Evolutionary conservation across 2,888 invertebrate species (phyloP).

Genomic region (Acrocyrtus sp.): DNA sequence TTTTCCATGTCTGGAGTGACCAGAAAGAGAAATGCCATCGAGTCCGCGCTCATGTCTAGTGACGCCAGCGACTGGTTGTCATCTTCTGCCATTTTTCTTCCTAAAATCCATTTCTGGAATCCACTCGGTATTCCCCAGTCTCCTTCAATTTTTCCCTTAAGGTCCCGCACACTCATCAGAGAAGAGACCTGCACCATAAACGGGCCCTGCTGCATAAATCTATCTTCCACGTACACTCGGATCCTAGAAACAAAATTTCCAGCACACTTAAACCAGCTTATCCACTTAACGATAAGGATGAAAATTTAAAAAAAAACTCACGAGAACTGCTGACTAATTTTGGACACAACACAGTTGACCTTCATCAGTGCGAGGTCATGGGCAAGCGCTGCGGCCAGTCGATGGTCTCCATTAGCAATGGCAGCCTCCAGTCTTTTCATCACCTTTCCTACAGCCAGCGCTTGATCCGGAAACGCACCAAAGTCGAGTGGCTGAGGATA

Average conservation of each 20-base stretch:
- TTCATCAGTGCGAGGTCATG: constrained; percentile 80
- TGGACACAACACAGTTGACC: constrained; percentile 78
- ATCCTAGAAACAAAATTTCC: constrained; percentile 70
- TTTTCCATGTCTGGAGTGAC: constrained; percentile 71
- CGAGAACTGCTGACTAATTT: constrained; percentile 63
- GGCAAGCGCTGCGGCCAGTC: constrained; percentile 79
- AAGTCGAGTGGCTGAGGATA: neutral
- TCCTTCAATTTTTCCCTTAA: constrained; percentile 76
- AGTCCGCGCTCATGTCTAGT: constrained; percentile 74
- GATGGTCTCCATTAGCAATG: constrained; percentile 80
- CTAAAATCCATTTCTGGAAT: constrained; percentile 87
- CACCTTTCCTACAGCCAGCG: constrained; percentile 73
- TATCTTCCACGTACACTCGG: constrained; percentile 84
- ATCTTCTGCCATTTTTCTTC: constrained; percentile 77
- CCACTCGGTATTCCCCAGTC: constrained; percentile 79
- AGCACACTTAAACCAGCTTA: neutral
- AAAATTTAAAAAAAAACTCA: constrained; percentile 56
- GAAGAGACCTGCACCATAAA: constrained; percentile 70
- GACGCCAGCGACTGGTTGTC: constrained; percentile 74
- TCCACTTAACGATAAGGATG: too few relatives aligned
- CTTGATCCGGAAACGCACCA: constrained; percentile 65
- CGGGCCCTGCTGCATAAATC: constrained; percentile 82
- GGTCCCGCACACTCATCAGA: constrained; percentile 74
- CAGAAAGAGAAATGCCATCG: constrained; percentile 80
- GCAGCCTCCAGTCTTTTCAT: constrained; percentile 79